Evolutionary conservation across 2,888 invertebrate species (phyloP), one percentile per base, ranked within the genome.

Genomic region (Emmelina monodactyla): DNA sequence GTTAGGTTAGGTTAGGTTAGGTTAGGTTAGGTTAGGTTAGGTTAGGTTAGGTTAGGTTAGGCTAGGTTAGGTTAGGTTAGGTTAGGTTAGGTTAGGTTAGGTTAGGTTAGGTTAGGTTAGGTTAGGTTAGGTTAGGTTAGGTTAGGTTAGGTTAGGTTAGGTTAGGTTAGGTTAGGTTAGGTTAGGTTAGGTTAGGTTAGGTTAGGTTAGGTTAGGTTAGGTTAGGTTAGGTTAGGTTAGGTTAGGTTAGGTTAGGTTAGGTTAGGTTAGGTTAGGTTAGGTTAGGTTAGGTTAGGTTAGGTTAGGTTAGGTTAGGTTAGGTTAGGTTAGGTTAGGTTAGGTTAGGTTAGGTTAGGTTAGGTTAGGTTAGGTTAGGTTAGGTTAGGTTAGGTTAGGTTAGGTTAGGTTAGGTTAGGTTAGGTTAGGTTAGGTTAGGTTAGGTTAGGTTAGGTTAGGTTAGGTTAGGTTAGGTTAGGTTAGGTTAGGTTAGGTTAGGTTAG

Each of bases 111-210:
- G 39, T 43, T 43, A 40, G 43, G 43, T 43, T 43, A 40, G 43
- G 43, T 43, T 43, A 39, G 40, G 43, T 43, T 43, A 40, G 43
- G 43, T 43, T 43, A 39, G 41, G 43, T 43, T 43, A 41, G 43
- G 43, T 43, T 43, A 39, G 41, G 43, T 43, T 43, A 41, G 43
- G 43, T 43, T 43, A 39, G 41, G 43, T 43, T 43, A 39, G 40
- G 40, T 43, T 43, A 39, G 39, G 40, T 43, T 43, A 39, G 43
- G 43, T 43, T 43, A 39, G 41, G 43, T 43, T 43, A 40, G 41
- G 43, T 41, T 43, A 38, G 41, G 43, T 43, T 43, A 41, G 43
- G 43, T 43, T 43, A 41, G 41, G 43, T 43, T 43, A 43, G 43
- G 43, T 43, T 43, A 41, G 41, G 43, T 43, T 43, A 40, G 40